Conservation (phyloP, 2,113 vertebrate species). For the Cheirogaleus medius region DNA sequence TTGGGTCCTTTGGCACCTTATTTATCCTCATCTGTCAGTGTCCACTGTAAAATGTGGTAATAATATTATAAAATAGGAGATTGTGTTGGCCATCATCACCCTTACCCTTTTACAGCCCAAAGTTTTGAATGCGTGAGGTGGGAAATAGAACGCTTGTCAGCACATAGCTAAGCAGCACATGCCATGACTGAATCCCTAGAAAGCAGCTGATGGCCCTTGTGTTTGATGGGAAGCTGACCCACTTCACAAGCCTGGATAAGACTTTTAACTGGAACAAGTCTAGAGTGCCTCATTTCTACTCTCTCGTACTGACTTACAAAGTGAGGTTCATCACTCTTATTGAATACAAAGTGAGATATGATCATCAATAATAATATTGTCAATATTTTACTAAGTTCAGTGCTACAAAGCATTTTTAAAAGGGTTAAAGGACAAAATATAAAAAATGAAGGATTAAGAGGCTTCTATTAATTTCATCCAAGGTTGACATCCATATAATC, state of each 20-base stretch:
- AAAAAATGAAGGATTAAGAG: constrained; percentile 18
- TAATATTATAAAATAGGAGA: neutral
- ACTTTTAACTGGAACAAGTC: neutral
- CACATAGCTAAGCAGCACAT: neutral
- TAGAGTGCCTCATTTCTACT: neutral
- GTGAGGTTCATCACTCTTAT: neutral
- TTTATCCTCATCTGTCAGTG: neutral
- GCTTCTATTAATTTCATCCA: constrained; percentile 7
- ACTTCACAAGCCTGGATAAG: neutral
- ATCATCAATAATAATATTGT: neutral
- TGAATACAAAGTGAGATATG: neutral
- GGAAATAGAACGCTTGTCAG: neutral
- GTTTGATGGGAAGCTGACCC: neutral
- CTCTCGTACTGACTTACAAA: neutral
- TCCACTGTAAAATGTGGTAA: neutral
- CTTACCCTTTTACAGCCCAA: neutral
- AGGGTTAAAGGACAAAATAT: neutral
- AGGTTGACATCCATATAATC: neutral
- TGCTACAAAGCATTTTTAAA: neutral
- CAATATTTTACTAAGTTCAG: neutral
- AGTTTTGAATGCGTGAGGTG: neutral
- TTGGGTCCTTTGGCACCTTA: neutral
- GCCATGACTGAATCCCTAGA: neutral
- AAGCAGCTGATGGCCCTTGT: neutral
- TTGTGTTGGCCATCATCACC: neutral